phyloP scores from a whole-genome alignment of 2,888 invertebrate species.

The Rotaria socialis region DNA sequence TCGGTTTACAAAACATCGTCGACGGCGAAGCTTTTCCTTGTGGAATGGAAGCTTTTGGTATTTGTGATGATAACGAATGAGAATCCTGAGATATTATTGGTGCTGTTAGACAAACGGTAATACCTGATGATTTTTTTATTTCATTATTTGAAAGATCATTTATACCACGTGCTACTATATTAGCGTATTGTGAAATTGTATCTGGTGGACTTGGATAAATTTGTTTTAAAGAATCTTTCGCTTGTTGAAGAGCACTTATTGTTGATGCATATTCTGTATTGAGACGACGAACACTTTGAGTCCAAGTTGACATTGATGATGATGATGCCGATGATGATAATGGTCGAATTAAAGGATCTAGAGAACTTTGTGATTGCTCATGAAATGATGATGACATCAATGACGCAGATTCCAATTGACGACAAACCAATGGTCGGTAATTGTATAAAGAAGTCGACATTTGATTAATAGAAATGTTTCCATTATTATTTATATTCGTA shows the following conservation, averaged over 20 bases:
- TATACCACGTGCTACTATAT: constrained; percentile 2
- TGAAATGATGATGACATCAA: constrained; percentile 20
- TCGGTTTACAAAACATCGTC: background rate
- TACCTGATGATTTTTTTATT: background rate
- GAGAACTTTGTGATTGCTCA: background rate
- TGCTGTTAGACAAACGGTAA: background rate
- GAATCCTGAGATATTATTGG: background rate
- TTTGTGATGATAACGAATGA: background rate
- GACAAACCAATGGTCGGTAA: constrained; percentile 36
- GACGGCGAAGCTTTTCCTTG: background rate
- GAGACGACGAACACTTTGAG: constrained; percentile 24
- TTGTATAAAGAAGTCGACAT: background rate
- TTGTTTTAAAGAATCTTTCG: background rate
- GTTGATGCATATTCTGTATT: constrained; percentile 30
- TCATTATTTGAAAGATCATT: background rate
- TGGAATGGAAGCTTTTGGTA: background rate
- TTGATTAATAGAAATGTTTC: background rate
- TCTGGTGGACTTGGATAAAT: background rate
- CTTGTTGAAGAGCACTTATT: background rate
- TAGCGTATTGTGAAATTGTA: constrained; percentile 1
- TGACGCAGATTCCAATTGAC: background rate
- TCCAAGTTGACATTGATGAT: constrained; percentile 28
- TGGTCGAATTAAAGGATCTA: background rate
- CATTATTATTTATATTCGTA: background rate
- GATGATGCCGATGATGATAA: constrained; percentile 27